These are phyloP conservation scores for Ischnus inquisitorius DNA, from an alignment of 2,888 invertebrate species.

Conservation along the genomic window DNA sequence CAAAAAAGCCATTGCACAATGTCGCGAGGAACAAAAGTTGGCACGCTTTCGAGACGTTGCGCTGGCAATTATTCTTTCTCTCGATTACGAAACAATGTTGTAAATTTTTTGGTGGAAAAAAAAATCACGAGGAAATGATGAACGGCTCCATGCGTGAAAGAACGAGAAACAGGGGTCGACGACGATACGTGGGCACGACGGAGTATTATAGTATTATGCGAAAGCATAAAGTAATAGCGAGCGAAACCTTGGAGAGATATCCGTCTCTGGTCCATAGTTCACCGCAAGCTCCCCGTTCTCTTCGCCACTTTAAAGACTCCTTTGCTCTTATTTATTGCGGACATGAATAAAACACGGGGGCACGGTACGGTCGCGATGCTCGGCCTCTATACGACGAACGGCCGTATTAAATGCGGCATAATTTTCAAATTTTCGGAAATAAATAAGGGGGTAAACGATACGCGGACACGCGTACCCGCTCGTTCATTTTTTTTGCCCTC, in stretches of 20 bases:
- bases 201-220: slow-evolving; percentile 56
- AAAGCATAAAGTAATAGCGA: slow-evolving; percentile 57
- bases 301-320: slow-evolving; percentile 79
- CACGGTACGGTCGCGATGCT: slow-evolving; percentile 45
- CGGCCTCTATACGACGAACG: slow-evolving; percentile 67
- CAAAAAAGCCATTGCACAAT: slow-evolving; percentile 5
- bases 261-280: slow-evolving; percentile 58
- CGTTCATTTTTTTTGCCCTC: slow-evolving; percentile 50
- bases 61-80: slow-evolving; percentile 54
- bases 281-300: slow-evolving; percentile 50
- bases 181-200: slow-evolving; percentile 33
- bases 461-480: slow-evolving; percentile 79
- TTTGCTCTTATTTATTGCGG: slow-evolving; percentile 83
- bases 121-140: slow-evolving; percentile 13
- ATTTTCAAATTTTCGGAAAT: slow-evolving; percentile 84
- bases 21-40: slow-evolving; percentile 8
- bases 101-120: neutral
- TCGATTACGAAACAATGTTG: slow-evolving; percentile 28
- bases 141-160: slow-evolving; percentile 48
- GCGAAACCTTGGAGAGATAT: slow-evolving; percentile 46
- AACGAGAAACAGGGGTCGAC: slow-evolving; percentile 46
- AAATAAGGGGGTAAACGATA: slow-evolving; percentile 84
- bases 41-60: slow-evolving; percentile 33
- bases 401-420: slow-evolving; percentile 83
- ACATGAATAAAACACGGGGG: slow-evolving; percentile 84